Evolutionary conservation across 2,113 vertebrate species (phyloP).

Genomic region (Notothenia coriiceps): DNA sequence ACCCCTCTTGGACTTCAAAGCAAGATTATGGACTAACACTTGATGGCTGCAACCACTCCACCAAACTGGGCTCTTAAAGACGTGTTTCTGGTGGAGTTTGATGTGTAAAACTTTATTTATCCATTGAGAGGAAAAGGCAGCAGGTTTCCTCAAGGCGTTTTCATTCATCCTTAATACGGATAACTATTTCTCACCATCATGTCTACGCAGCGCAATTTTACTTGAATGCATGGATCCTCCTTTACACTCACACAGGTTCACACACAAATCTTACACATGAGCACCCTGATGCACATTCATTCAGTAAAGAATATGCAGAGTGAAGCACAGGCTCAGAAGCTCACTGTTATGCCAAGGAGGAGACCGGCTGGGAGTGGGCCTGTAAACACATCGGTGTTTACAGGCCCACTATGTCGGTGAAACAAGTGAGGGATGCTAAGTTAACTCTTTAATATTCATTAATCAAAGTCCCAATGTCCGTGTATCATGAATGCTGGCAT

Average conservation of each 20-base stretch:
- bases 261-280: constrained; percentile 52
- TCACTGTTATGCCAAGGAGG: constrained; percentile 65
- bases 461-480: constrained; percentile 44
- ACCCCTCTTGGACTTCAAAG: constrained; percentile 78
- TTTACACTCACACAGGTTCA: constrained; percentile 11
- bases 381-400: constrained; percentile 48
- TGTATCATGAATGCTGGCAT: constrained; percentile 40
- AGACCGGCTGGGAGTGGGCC: constrained; percentile 41
- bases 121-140: constrained; percentile 21
- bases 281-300: constrained; percentile 54
- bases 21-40: constrained; percentile 72
- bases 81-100: constrained; percentile 21
- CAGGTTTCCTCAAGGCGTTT: not conserved
- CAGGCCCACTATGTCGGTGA: constrained; percentile 23
- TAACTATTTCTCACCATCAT: constrained; percentile 1
- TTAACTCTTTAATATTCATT: constrained; percentile 63
- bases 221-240: constrained; percentile 29
- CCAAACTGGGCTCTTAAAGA: constrained; percentile 29
- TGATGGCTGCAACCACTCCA: constrained; percentile 39
- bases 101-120: constrained; percentile 46
- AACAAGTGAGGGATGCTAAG: constrained; percentile 55
- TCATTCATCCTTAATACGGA: not conserved
- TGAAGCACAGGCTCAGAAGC: constrained; percentile 41
- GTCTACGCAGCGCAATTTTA: not conserved
- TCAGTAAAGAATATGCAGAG: constrained; percentile 50